Evolutionary conservation across 1,140 invertebrate genomes (phyloP), one percentile per base, ranked within the genome.

Genomic region (Ceratina calcarata): DNA sequence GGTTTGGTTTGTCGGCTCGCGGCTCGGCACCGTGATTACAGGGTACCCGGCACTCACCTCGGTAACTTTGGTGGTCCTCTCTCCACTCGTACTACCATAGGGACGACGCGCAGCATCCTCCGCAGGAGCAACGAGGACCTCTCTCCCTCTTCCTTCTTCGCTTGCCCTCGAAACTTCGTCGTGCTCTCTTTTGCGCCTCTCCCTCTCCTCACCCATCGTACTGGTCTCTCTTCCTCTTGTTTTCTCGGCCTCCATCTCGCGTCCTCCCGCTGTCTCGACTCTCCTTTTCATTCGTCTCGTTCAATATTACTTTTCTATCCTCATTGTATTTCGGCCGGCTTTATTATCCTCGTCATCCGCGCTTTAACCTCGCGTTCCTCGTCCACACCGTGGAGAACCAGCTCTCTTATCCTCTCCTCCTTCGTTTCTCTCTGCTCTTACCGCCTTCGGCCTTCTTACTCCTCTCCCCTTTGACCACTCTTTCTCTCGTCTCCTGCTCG

Each of bases 1-100:
- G 89, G 90, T 92, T 93, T 91, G 90, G 91, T 92, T 93, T 93
- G 92, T 92, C 92, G 91, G 91, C 92, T 91, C 89, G 91, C 91
- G 91, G 91, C 91, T 91, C 88, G 89, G 90, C 91, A 90, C 90
- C 89, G 89, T 92, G 92, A 92, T 92, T 93, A 93, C 92, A 92
- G 92, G 90, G 89, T 92, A 91, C 89, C 90, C 89, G 87, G 89
- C 90, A 91, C 92, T 93, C 92, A 92, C 91, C 92, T 93, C 92
- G 90, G 81, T 88, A 91, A 90, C 92, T 93, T 91, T 91, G 92
- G 92, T 93, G 92, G 92, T 93, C 92, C 90, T 83, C 82, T 67
- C 67, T 72, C 78, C 75, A 68, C 85, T 75, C 77, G 78, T 87
- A 78, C 84, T 81, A 86, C 80, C 85, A 75, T 66, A 67, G 64